These are phyloP conservation scores for Caenorhabditis drosophilae DNA, from an alignment of 2,888 invertebrate genomes.

Conservation along the genomic window DNA sequence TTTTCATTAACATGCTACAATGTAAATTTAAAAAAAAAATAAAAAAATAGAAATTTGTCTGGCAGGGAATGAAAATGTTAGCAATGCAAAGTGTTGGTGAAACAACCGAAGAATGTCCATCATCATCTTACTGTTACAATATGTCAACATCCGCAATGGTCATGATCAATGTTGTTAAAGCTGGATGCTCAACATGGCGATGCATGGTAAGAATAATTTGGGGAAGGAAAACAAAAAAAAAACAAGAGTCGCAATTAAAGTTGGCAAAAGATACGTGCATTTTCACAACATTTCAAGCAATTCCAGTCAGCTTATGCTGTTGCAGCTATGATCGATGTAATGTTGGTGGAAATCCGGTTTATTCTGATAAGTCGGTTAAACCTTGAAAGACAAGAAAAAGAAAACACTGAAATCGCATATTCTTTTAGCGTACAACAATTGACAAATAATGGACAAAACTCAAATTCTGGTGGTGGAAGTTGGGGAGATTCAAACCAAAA, in stretches of 20 bases:
- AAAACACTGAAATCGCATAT: no score
- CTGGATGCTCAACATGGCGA: slow-evolving; percentile 62
- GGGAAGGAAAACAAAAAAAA: neutral
- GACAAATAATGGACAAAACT: slow-evolving; percentile 1
- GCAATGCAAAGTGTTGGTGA: slow-evolving; percentile 49
- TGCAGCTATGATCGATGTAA: slow-evolving; percentile 61
- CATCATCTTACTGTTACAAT: slow-evolving; percentile 50
- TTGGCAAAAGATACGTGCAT: slow-evolving; percentile 60
- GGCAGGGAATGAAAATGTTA: slow-evolving; percentile 49
- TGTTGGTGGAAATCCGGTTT: slow-evolving; percentile 48
- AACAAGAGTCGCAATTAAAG: slow-evolving; percentile 27
- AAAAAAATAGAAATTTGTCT: neutral
- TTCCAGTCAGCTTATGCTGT: slow-evolving; percentile 63
- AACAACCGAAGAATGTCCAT: slow-evolving; percentile 48
- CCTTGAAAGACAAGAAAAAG: no score
- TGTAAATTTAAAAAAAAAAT: slow-evolving; percentile 18
- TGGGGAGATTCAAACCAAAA: slow-evolving; percentile 26
- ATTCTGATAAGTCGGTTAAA: slow-evolving; percentile 31
- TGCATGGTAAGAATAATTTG: slow-evolving; percentile 47
- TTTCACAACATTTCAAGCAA: slow-evolving; percentile 58
- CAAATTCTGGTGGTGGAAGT: slow-evolving; percentile 20
- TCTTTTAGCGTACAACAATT: slow-evolving; percentile 14
- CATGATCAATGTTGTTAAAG: slow-evolving; percentile 59
- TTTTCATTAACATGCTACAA: slow-evolving; percentile 33
- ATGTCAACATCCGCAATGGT: slow-evolving; percentile 51